Evolutionary conservation across 2,797 vertebrate species (phyloP), one percentile per base, ranked within the genome.

Genomic region (Lophotriccus pileatus): DNA sequence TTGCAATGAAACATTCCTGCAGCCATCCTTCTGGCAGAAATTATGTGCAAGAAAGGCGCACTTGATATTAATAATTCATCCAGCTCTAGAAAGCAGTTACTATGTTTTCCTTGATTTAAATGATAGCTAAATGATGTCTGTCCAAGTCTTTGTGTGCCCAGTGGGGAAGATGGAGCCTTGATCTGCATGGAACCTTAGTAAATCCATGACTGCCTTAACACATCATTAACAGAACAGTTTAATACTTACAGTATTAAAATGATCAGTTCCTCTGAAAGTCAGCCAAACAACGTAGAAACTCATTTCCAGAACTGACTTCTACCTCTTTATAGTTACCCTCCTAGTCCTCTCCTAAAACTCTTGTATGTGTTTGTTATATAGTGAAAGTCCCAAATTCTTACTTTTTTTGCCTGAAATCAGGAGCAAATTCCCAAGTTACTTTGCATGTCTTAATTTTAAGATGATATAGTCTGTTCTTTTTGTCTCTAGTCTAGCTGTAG

Each of bases 141-240:
- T 55, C 64, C 58, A 89, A 92, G 73, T 72, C 39, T 88, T 90
- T 53, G 41, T 83, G 30, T 92, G 74, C 68, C 63, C 66, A 37
- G 18, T 62, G 66, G 68, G 64, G 53, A 89, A 91, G 60, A 50
- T 34, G 30, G 62, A 60, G 36, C 58, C 79, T 78, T 91, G 82
- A 81, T 93, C 76, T 93, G 39, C 80, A 25, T 69, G 90, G 77
- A 84, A 90, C 53, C 32, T 63, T 93, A 55, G 58, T 81, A 94
- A 94, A 94, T 81, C 76, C 76, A 52, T 66, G 73, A 49, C 79
- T 88, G 80, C 74, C 76, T 96, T 90, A 94, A 94, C 88, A 89
- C 70, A 34, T 90, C 83, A 74, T 94, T 95, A 92, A 90, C 55
- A 94, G 76, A 77, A 83, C 64, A 85, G 49, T 88, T 95, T 94